Base-by-base conservation (phyloP, 2,888 invertebrate species). In the Limenitis camilla region DNA sequence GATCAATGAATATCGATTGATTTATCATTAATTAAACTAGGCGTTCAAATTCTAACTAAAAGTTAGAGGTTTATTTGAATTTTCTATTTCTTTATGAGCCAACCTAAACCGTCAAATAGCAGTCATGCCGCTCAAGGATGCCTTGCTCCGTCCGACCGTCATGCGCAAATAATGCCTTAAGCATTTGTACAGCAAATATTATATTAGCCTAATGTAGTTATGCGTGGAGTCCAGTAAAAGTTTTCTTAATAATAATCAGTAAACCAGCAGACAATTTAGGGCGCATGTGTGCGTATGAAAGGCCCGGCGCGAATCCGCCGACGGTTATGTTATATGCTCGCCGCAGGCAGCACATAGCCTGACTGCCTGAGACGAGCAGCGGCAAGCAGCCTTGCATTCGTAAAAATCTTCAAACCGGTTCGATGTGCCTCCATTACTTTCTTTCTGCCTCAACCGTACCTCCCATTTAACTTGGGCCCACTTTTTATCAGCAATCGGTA, bases 401-500 rank as follows among this genome's bases (percentile, higher is more conserved):
- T 87, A 87, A 87, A 86, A 87, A 87, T 86, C 78, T 85, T 71
- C 74, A 82, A 87, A 86, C 87, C 86, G 87, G 86, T 87, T 84
- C 78, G 81, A 82, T 81, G 83, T 78, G 83, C 85, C 83, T 81
- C 85, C 85, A 86, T 85, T 85, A 85, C 86, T 86, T 86, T 86
- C 87, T 85, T 86, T 86, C 87, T 84, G 82, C 81, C 79, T 83
- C 84, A 78, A 82, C 73, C 74, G 82, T 81, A 84, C 85, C 86
- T 83, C 86, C 85, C 85, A 85, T 86, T 84, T 84, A 82, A 85
- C 85, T 82, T 78, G 83, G 81, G 81, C 82, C 83, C 83, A 84
- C 84, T 87, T 86, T 87, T 87, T 87, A 87, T 87, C 87, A 79
- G 82, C 78, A 85, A 85, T 87, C 83, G 83, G 85, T 85, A 87